Evolutionary conservation across 2,888 invertebrate genomes (phyloP).

Genomic region (Athrips mouffetella): DNA sequence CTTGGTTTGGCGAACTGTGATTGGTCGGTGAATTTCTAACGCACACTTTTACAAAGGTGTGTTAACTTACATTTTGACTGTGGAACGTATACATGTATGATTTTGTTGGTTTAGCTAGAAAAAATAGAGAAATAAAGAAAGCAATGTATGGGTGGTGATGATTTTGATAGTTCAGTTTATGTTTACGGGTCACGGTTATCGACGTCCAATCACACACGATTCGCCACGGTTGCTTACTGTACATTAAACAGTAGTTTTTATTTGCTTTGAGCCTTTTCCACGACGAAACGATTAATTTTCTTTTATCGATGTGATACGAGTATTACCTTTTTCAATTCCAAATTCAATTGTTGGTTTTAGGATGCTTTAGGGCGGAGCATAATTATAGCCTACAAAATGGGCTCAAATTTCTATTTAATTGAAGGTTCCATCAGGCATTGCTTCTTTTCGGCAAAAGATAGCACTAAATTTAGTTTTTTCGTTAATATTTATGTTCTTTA

Average conservation of each 20-base stretch:
- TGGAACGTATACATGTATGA: conserved; percentile 21
- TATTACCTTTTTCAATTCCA: no score
- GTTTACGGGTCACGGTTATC: conserved; percentile 29
- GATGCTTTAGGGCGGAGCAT: no score
- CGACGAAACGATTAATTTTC: conserved; percentile 3
- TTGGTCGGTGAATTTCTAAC: conserved; percentile 26
- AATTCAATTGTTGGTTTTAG: no score
- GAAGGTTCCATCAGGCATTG: no score
- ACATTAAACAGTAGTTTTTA: conserved; percentile 12
- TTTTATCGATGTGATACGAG: not conserved
- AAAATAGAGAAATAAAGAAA: not conserved
- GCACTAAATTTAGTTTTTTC: no score
- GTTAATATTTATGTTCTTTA: no score
- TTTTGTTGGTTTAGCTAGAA: conserved; percentile 22
- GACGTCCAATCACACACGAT: conserved; percentile 32
- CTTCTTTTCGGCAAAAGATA: no score
- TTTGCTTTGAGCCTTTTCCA: conserved; percentile 5
- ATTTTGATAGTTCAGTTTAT: conserved; percentile 4
- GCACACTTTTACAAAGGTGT: not conserved
- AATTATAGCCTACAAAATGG: no score
- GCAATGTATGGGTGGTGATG: conserved; percentile 17
- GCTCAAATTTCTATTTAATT: no score
- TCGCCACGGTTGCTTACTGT: conserved; percentile 29
- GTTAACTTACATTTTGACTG: not conserved
- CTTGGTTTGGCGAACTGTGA: conserved; percentile 31